Evolutionary conservation across 2,888 invertebrate species (phyloP).

Genomic region (Ennomos quercinarius): DNA sequence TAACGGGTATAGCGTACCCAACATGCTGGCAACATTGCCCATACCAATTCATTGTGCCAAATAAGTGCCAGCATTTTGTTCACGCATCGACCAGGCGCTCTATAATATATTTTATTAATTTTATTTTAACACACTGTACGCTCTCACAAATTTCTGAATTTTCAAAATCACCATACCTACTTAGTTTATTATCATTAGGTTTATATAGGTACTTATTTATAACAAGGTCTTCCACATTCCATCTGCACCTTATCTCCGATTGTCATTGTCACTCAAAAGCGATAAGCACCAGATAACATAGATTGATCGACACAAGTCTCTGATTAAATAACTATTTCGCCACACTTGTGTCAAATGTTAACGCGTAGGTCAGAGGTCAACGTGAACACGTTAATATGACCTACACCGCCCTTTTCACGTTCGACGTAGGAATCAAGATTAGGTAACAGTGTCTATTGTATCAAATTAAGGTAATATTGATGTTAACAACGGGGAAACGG

Average conservation of each 20-base stretch:
- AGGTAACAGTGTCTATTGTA: slow-evolving; percentile 40
- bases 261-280: slow-evolving; percentile 23
- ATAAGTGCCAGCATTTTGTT: no score
- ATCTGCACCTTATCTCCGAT: slow-evolving; percentile 8
- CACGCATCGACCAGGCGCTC: no score
- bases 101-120: no score
- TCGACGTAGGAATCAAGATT: slow-evolving; percentile 14
- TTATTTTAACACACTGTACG: no score
- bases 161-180: no score
- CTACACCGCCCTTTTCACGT: slow-evolving; percentile 47
- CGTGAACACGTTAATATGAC: slow-evolving; percentile 38
- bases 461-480: slow-evolving; percentile 57
- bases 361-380: slow-evolving; percentile 45
- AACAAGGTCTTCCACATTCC: slow-evolving; percentile 1
- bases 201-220: no score
- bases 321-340: slow-evolving; percentile 29
- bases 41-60: no score
- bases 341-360: slow-evolving; percentile 29
- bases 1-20: no score
- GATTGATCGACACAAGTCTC: slow-evolving; percentile 27
- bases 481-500: slow-evolving; percentile 36
- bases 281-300: slow-evolving; percentile 25
- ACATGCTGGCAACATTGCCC: no score
- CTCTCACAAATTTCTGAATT: no score
- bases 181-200: no score